These are phyloP conservation scores for Pachycephala philippinensis DNA, from an alignment of 2,113 vertebrate species.

Conservation along the genomic window DNA sequence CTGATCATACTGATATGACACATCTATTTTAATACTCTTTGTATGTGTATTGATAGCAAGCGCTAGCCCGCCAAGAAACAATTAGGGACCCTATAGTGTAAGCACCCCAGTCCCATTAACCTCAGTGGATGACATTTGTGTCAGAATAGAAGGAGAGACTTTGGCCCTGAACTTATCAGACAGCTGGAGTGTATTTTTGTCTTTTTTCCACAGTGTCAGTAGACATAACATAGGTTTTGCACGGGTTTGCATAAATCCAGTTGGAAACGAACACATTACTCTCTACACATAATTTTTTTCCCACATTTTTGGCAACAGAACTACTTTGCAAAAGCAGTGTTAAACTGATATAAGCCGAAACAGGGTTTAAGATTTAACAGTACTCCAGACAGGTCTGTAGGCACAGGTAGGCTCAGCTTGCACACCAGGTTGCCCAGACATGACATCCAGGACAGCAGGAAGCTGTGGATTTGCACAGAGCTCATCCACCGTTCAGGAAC, in stretches of 20 bases:
- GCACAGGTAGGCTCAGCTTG: not conserved
- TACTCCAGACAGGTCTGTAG: not conserved
- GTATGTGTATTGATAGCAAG: not conserved
- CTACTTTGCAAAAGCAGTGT: not conserved
- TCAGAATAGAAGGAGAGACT: not conserved
- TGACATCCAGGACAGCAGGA: not conserved
- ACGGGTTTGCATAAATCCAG: not conserved
- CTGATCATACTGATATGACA: constrained; percentile 40
- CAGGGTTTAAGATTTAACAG: not conserved
- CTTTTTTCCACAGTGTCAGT: not conserved
- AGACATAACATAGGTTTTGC: constrained; percentile 36
- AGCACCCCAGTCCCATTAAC: constrained; percentile 2
- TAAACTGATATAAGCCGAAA: not conserved
- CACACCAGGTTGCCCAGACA: not conserved
- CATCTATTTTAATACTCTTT: not conserved
- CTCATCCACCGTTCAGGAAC: not conserved
- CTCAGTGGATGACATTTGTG: not conserved
- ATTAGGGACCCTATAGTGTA: not conserved
- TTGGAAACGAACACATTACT: not conserved
- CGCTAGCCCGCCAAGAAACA: constrained; percentile 10
- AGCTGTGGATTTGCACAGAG: not conserved
- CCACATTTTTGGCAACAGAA: not conserved
- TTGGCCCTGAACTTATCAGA: constrained; percentile 15
- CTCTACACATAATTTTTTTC: not conserved
- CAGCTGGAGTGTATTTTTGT: constrained; percentile 28